Evolutionary conservation across 2,888 invertebrate species (phyloP).

Genomic region (Leucozona laternaria): DNA sequence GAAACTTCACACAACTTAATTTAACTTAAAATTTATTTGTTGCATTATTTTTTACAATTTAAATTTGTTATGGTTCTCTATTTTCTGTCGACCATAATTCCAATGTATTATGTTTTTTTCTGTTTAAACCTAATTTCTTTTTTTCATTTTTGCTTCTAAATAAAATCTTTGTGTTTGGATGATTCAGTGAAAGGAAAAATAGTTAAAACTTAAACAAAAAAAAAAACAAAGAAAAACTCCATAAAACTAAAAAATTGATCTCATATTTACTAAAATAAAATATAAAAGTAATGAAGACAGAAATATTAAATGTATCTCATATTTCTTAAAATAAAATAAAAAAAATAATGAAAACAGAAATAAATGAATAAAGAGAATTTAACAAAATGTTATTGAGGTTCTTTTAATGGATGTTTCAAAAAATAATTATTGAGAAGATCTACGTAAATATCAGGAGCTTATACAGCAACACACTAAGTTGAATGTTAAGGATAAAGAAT

Average conservation of each 20-base stretch:
- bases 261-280: background rate
- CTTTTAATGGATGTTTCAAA: background rate
- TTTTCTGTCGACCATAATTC: conserved; percentile 27
- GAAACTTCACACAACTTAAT: conserved; percentile 2
- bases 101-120: conserved; percentile 1
- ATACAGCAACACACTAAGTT: background rate
- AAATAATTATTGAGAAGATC: background rate
- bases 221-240: background rate
- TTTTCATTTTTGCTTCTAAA: conserved; percentile 17
- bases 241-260: background rate
- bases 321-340: background rate
- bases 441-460: background rate
- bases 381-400: background rate
- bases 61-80: conserved; percentile 34
- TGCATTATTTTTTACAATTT: conserved; percentile 70
- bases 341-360: background rate
- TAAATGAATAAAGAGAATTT: background rate
- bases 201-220: background rate
- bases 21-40: conserved; percentile 74
- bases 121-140: conserved; percentile 13
- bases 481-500: background rate
- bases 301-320: background rate
- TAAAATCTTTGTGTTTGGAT: conserved; percentile 12
- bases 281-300: background rate
- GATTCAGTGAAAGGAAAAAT: background rate